These are phyloP conservation scores for Polylopha cassiicola DNA, from an alignment of 2,888 invertebrate species.

Conservation along the genomic window DNA sequence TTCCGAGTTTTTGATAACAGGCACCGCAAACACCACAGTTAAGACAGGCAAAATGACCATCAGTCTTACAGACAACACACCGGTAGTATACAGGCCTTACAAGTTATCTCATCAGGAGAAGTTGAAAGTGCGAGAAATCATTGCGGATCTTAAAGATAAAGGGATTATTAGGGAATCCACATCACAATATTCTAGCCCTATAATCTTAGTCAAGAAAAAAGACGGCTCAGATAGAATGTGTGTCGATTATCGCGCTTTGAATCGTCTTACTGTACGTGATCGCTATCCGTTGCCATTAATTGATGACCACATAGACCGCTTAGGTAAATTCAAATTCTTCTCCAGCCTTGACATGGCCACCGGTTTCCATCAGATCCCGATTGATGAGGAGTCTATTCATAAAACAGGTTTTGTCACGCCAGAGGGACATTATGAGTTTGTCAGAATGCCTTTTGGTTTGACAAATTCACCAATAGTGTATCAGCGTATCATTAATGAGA, in stretches of 20 bases:
- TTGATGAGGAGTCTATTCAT: constrained; percentile 10
- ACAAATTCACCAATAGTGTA: constrained; percentile 26
- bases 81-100: constrained; percentile 23
- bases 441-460: constrained; percentile 27
- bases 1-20: constrained; percentile 16
- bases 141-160: constrained; percentile 21
- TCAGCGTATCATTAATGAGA: constrained; percentile 22
- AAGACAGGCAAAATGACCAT: constrained; percentile 25
- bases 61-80: constrained; percentile 7
- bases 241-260: no score
- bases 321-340: constrained; percentile 5
- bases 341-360: constrained; percentile 6
- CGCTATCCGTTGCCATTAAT: constrained; percentile 20
- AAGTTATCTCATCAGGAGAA: constrained; percentile 23
- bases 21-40: constrained; percentile 24
- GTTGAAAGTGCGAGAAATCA: constrained; percentile 21
- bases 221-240: constrained; percentile 23
- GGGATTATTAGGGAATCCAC: constrained; percentile 25
- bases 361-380: constrained; percentile 9
- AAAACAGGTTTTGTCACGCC: constrained; percentile 17
- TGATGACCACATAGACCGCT: constrained; percentile 21
- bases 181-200: constrained; percentile 26
- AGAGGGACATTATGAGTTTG: constrained; percentile 24
- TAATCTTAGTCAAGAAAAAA: constrained; percentile 27
- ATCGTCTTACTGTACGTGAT: no score